Percentiles rank a stretch among this genome's conserved stretches.
Evolutionary conservation across 2,888 invertebrate genomes (phyloP).

Genomic region (Meloe dianella): DNA sequence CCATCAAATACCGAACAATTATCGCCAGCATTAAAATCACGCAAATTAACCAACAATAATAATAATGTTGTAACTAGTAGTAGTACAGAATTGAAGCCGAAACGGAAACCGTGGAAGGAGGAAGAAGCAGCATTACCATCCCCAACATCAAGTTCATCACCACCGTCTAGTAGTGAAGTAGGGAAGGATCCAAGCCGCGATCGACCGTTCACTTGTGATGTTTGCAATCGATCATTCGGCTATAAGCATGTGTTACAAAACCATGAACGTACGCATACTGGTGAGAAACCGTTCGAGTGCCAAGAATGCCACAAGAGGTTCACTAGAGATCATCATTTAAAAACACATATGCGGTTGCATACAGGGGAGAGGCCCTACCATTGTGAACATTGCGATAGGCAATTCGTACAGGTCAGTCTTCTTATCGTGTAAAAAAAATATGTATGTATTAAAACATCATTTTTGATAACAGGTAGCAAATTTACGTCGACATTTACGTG

Average conservation of each 20-base stretch:
- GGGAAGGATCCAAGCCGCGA: conserved; percentile 62
- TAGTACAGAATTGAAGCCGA: conserved; percentile 56
- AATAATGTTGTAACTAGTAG: conserved; percentile 59
- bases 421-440: too few species aligned
- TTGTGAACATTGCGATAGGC: conserved; percentile 89
- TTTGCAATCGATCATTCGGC: conserved; percentile 88
- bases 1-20: conserved; percentile 56
- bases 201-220: conserved; percentile 86
- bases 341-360: conserved; percentile 91
- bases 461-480: conserved; percentile 90
- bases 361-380: conserved; percentile 94
- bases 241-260: conserved; percentile 95
- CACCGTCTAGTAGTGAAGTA: conserved; percentile 58
- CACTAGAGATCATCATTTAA: conserved; percentile 90
- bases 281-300: conserved; percentile 93
- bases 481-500: conserved; percentile 83
- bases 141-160: conserved; percentile 65
- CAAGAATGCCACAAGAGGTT: conserved; percentile 90
- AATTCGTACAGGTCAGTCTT: conserved; percentile 75
- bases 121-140: conserved; percentile 61
- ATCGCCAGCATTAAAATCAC: conserved; percentile 54
- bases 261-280: conserved; percentile 93
- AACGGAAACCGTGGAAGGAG: conserved; percentile 49
- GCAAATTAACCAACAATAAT: conserved; percentile 51
- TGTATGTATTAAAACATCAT: neutral